phyloP scores from a whole-genome alignment of 2,797 vertebrate species.

The Okamejei kenojei region DNA sequence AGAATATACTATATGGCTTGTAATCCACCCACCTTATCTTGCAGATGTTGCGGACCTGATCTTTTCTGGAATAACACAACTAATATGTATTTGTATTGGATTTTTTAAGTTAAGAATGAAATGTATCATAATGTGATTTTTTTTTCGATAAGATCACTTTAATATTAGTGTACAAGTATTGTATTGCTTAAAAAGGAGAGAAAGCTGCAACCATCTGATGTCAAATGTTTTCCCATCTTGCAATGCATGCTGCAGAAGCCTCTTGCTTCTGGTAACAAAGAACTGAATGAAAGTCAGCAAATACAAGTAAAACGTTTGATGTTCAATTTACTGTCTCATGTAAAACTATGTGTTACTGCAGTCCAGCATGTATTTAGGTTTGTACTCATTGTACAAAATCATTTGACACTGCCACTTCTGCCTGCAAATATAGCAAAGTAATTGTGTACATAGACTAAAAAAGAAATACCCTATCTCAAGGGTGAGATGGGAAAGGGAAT shows the following conservation, averaged over 20 bases:
- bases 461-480: constrained; percentile 50
- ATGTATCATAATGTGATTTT: constrained; percentile 55
- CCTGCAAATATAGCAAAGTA: constrained; percentile 56
- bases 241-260: constrained; percentile 73
- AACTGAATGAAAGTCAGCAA: constrained; percentile 72
- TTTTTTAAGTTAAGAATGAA: constrained; percentile 67
- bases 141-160: constrained; percentile 54
- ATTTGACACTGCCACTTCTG: constrained; percentile 56
- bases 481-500: constrained; percentile 48
- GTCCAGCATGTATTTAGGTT: constrained; percentile 67
- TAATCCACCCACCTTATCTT: constrained; percentile 27
- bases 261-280: constrained; percentile 67
- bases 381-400: constrained; percentile 62
- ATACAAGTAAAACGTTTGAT: constrained; percentile 58
- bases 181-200: constrained; percentile 57
- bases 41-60: constrained; percentile 50
- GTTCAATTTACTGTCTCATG: constrained; percentile 57
- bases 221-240: constrained; percentile 56
- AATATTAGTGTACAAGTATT: constrained; percentile 61
- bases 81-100: constrained; percentile 67
- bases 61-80: constrained; percentile 63
- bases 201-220: constrained; percentile 26
- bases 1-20: neutral
- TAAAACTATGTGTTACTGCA: constrained; percentile 61
- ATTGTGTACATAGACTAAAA: constrained; percentile 61